Evolutionary conservation across 2,113 vertebrate genomes (phyloP).

Genomic region (Chaetops frenatus): DNA sequence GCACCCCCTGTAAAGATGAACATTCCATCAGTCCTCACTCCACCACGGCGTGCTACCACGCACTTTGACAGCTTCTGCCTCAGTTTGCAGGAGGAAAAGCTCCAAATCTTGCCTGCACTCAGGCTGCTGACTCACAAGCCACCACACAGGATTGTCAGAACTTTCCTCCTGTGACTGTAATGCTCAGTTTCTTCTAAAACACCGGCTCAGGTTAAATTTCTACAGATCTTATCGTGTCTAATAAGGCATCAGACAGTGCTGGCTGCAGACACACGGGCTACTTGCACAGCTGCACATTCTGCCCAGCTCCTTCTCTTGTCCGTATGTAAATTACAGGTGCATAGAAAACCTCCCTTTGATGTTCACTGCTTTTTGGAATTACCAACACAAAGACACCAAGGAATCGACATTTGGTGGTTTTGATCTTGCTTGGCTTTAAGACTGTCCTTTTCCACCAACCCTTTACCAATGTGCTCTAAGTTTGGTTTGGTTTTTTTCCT

Average conservation of each 20-base stretch:
- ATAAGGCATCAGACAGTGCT: not conserved
- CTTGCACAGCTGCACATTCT: not conserved
- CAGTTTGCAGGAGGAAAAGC: not conserved
- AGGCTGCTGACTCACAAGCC: not conserved
- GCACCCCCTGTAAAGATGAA: not conserved
- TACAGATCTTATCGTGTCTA: accelerated
- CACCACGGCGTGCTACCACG: accelerated
- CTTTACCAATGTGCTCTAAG: accelerated
- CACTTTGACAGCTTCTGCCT: not conserved
- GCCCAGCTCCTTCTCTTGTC: not conserved
- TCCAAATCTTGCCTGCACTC: not conserved
- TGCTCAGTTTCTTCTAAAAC: not conserved
- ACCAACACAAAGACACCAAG: not conserved
- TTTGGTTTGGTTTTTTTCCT: accelerated
- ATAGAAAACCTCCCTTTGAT: not conserved
- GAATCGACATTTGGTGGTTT: not conserved
- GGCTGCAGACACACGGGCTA: not conserved
- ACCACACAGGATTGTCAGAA: accelerated
- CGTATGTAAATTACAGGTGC: accelerated
- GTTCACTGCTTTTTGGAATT: accelerated
- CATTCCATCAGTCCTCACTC: not conserved
- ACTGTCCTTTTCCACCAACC: accelerated
- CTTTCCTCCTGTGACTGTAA: not conserved
- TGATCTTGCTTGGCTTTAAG: not conserved
- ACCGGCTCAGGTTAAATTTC: accelerated